A percentile compares a stretch with the other conserved stretches of the same genome.
phyloP scores from a whole-genome alignment of 2,113 vertebrate genomes.

The Sarotherodon lohbergeri region DNA sequence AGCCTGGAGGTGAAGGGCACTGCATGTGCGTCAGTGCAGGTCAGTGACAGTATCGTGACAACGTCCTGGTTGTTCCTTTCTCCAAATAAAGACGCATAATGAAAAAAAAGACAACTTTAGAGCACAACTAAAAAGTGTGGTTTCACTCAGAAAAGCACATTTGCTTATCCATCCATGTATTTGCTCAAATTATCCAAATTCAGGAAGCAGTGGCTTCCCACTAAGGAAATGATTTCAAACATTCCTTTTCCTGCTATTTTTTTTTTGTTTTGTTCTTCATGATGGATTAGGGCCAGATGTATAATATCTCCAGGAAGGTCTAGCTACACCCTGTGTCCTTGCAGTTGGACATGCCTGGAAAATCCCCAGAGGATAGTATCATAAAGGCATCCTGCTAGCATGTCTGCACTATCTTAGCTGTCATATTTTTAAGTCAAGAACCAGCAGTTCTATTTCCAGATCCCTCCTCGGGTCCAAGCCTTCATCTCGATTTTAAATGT shows the following conservation, averaged over 20 bases:
- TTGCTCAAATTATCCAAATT: too few relatives aligned
- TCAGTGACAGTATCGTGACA: constrained; percentile 23
- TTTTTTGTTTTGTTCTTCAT: too few relatives aligned
- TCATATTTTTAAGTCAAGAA: background rate
- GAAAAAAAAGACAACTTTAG: background rate
- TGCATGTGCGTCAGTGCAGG: constrained; percentile 72
- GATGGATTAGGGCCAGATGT: background rate
- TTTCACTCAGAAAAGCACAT: background rate
- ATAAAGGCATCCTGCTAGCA: background rate
- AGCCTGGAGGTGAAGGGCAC: constrained; percentile 66
- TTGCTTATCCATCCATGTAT: too few relatives aligned
- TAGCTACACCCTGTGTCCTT: background rate
- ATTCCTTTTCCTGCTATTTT: too few relatives aligned
- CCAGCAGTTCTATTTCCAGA: background rate
- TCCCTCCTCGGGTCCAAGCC: fast-evolving
- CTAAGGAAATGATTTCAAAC: too few relatives aligned
- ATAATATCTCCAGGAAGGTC: background rate
- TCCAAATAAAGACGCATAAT: background rate
- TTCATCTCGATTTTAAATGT: background rate
- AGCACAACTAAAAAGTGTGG: background rate
- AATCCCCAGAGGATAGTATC: background rate
- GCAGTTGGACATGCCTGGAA: background rate
- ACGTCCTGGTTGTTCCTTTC: background rate
- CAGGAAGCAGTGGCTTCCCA: too few relatives aligned
- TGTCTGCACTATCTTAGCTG: background rate